phyloP scores from a whole-genome alignment of 2,113 vertebrate species.

The Oryzias celebensis region DNA sequence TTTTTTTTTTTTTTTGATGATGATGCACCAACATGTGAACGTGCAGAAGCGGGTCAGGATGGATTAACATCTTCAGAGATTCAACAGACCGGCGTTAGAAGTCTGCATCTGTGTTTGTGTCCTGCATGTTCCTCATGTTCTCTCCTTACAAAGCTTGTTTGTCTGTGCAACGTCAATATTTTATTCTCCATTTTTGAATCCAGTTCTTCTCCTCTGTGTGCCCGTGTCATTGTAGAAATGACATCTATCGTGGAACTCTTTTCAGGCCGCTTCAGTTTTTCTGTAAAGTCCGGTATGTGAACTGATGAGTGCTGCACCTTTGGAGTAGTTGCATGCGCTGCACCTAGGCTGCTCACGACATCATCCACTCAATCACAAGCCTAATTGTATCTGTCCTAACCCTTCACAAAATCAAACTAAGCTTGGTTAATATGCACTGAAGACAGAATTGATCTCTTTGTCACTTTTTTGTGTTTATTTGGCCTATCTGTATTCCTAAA shows the following conservation, averaged over 20 bases:
- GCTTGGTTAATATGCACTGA: constrained; percentile 18
- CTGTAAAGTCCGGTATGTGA: constrained; percentile 83
- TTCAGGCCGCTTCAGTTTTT: constrained; percentile 79
- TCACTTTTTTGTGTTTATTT: constrained; percentile 24
- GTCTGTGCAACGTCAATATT: constrained; percentile 32
- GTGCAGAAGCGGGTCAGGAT: constrained; percentile 30
- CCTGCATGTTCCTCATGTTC: constrained; percentile 52
- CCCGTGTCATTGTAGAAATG: constrained; percentile 76
- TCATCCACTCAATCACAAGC: constrained; percentile 34
- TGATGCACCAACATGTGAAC: constrained; percentile 17
- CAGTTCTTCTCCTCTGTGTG: constrained; percentile 70
- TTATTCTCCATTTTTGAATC: constrained; percentile 53
- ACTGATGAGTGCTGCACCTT: constrained; percentile 56
- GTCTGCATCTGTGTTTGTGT: constrained; percentile 56
- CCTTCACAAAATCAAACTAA: constrained; percentile 27
- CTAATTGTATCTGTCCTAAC: constrained; percentile 14
- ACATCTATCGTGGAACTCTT: constrained; percentile 80
- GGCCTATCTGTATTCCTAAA: neutral
- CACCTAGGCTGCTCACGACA: constrained; percentile 62
- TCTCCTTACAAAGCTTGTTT: constrained; percentile 21
- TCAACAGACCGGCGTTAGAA: constrained; percentile 25
- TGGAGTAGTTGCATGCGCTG: constrained; percentile 63
- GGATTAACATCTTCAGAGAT: constrained; percentile 50
- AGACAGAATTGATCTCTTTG: constrained; percentile 1
- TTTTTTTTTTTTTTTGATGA: constrained; percentile 13